phyloP scores from a whole-genome alignment of 2,888 invertebrate species.

The Stenotaenia linearis region DNA sequence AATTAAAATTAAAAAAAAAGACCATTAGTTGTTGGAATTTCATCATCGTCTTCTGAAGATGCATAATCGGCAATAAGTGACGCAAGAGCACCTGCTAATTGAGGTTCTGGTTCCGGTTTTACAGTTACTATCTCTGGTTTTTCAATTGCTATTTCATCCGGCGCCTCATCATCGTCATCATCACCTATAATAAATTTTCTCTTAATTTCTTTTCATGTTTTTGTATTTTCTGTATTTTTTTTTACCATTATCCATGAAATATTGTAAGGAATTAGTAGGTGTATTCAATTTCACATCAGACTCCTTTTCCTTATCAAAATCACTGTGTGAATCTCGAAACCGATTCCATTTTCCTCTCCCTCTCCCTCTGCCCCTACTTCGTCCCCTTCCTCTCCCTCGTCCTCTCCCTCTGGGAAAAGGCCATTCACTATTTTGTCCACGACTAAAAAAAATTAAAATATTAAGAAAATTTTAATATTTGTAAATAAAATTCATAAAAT shows the following conservation, averaged over 20 bases:
- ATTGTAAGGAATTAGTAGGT: background rate
- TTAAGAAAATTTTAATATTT: too few species aligned
- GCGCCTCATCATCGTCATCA: background rate
- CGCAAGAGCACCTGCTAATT: slow-evolving; percentile 50
- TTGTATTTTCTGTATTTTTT: background rate
- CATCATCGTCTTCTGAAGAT: slow-evolving; percentile 53
- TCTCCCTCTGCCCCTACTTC: background rate
- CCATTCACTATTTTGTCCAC: background rate
- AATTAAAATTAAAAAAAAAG: too few species aligned
- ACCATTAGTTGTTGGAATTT: background rate
- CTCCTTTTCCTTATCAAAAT: too few species aligned
- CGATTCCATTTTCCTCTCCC: background rate
- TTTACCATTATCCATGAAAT: background rate
- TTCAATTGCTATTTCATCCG: background rate
- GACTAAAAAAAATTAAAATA: too few species aligned
- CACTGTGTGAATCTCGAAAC: too few species aligned
- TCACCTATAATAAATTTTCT: background rate
- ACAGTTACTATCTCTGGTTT: background rate
- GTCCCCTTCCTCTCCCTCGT: slow-evolving; percentile 32
- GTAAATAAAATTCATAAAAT: too few species aligned
- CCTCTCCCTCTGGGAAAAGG: slow-evolving; percentile 33
- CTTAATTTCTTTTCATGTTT: slow-evolving; percentile 6
- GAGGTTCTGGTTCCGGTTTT: background rate
- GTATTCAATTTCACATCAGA: background rate
- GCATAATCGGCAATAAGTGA: slow-evolving; percentile 57